Evolutionary conservation across 2,797 vertebrate genomes (phyloP).

Genomic region (Podarcis siculus): DNA sequence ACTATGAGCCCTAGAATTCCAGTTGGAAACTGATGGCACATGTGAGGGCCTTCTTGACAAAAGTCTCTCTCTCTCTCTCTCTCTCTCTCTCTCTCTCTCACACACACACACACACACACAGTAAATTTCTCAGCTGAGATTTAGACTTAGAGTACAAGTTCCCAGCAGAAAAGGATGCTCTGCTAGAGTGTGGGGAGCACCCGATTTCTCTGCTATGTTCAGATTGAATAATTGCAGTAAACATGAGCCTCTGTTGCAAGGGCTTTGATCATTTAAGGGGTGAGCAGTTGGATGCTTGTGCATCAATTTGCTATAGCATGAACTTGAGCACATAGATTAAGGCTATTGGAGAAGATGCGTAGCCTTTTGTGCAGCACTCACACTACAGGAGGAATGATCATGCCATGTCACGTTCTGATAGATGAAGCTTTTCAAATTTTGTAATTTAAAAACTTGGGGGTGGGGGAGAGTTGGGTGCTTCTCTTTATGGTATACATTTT

Average conservation of each 20-base stretch:
- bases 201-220: not conserved
- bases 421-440: not conserved
- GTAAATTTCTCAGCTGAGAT: too few species aligned
- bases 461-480: not conserved
- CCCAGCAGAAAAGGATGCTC: not conserved
- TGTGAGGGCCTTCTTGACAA: not conserved
- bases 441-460: too few species aligned
- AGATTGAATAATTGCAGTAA: not conserved
- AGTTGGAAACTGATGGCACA: not conserved
- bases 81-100: too few species aligned
- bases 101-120: too few species aligned
- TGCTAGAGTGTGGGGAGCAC: too few species aligned
- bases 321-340: not conserved
- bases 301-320: not conserved
- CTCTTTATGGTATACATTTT: not conserved
- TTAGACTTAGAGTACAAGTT: not conserved
- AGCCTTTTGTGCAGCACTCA: not conserved
- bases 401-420: not conserved
- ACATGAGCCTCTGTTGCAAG: not conserved
- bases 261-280: too few species aligned
- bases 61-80: not conserved
- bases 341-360: not conserved
- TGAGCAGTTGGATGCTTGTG: not conserved
- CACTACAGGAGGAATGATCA: not conserved
- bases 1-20: not conserved